phyloP scores from a whole-genome alignment of 2,113 vertebrate species.

The Aix galericulata region DNA sequence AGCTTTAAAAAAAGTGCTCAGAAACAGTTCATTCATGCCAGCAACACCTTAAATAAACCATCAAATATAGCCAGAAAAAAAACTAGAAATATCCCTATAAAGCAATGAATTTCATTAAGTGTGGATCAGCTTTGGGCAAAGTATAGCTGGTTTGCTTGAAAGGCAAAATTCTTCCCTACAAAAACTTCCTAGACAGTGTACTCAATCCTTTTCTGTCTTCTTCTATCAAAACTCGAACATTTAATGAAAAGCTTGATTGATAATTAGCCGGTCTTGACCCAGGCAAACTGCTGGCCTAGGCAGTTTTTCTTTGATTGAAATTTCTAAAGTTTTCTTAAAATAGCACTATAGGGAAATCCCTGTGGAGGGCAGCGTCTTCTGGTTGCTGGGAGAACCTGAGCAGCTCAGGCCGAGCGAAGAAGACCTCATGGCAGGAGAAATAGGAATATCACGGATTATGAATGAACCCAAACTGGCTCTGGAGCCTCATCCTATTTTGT shows the following conservation, averaged over 20 bases:
- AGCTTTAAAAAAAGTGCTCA: constrained; percentile 24
- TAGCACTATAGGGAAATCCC: not conserved
- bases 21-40: not conserved
- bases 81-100: not conserved
- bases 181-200: not conserved
- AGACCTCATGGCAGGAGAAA: not conserved
- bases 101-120: not conserved
- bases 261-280: not conserved
- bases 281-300: not conserved
- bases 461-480: not conserved
- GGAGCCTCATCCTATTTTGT: not conserved
- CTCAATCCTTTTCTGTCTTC: not conserved
- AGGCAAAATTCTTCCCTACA: not conserved
- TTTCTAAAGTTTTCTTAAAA: not conserved
- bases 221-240: not conserved
- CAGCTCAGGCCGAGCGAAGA: not conserved
- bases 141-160: not conserved
- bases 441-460: not conserved
- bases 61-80: constrained; percentile 10
- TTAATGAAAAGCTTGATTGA: not conserved
- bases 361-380: not conserved
- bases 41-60: constrained; percentile 41
- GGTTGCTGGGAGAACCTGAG: not conserved
- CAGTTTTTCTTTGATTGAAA: not conserved
- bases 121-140: not conserved